Evolutionary conservation across 2,113 vertebrate species (phyloP), one percentile per base, ranked within the genome.

Genomic region (Campylorhamphus procurvoides): DNA sequence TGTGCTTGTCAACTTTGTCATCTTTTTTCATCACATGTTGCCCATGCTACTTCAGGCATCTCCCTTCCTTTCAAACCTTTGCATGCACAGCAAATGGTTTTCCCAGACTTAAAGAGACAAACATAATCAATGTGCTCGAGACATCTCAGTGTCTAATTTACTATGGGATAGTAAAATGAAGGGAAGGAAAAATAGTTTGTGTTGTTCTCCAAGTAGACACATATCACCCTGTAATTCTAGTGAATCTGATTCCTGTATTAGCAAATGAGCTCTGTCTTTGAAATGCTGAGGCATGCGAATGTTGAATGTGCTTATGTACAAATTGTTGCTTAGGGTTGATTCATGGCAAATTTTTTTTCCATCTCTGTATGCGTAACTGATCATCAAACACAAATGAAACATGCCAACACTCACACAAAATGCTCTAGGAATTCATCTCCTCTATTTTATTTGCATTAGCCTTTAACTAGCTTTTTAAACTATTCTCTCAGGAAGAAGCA

Each of bases 121-220:
- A 44, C 23, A 18, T 40, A 55, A 44, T 52, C 0, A 0, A 6
- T 56, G 37, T 14, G 15, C 55, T 77, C 47, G 49, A 52, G 62
- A 49, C 3, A 40, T 17, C 17, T 47, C 37, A 13, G 31, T 27
- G 16, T 42, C 39, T 63, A 9, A 50, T 93, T 84, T 37, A 29
- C 16, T 55, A 40, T 64, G 76, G 14, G 50, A 9, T 39, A 58
- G 37, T 63, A 52, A 77, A 89, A 67, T 14, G 17, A 80, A 46
- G 20, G 9, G n/a, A 74, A 56, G 22, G n/a, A 64, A 37, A 28
- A 74, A 37, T 6, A 56, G 25, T 27, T 60, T 16, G 9, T 53
- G 29, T 9, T 68, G 9, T 72, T 29, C 9, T 71, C 9, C 0
- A 13, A 53, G 28, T 9, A 62, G 40, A 14, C 46, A 27, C 10